Base-by-base conservation (phyloP, 2,888 invertebrate genomes). In the Argyra leucocephala region DNA sequence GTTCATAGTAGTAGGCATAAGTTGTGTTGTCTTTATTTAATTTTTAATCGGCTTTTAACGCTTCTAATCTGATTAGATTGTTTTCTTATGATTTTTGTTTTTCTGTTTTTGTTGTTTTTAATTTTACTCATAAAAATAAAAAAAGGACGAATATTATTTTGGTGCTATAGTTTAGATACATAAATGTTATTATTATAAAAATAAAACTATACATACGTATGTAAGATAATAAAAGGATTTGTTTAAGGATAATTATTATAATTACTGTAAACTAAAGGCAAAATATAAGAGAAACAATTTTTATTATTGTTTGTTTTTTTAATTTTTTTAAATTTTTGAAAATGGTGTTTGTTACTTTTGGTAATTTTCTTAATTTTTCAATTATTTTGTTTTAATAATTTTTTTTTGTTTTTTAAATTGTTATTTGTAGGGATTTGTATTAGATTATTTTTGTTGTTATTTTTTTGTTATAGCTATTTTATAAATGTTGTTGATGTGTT, bases 41-140 rank as follows among this genome's bases (percentile, higher is more conserved):
- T 48, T 61, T 61, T 26, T 24, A 61, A 61, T 61, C 61, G 61
- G 61, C 24, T 61, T 61, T 61, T 31, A 61, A 61, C 61, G 61
- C 61, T 61, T 61, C 61, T 61, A 61, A 61, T 61, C 61, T 61
- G 61, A 61, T 61, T 61, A 61, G 61, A 26, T 26, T 3, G 12
- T 59, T 18, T 59, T 59, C 23, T 59, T 59, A 3, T 48, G 15
- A 18, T 48, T n/a, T 48, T n/a, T 48, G 48, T 48, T 18, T 48
- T 18, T 3, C 18, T 48, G n/a, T 48, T 48, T 18, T 18, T 48
- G 48, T n/a, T 48, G 5, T n/a, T 48, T 48, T 48, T n/a, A n/a
- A n/a, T n/a, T n/a, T n/a, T n/a, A n/a, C n/a, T n/a, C n/a, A n/a
- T n/a, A n/a, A n/a, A n/a, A n/a, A n/a, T n/a, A n/a, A n/a, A n/a